Evolutionary conservation across 2,113 vertebrate genomes (phyloP), one percentile per base, ranked within the genome.

Genomic region (Dendrocopos noguchii): DNA sequence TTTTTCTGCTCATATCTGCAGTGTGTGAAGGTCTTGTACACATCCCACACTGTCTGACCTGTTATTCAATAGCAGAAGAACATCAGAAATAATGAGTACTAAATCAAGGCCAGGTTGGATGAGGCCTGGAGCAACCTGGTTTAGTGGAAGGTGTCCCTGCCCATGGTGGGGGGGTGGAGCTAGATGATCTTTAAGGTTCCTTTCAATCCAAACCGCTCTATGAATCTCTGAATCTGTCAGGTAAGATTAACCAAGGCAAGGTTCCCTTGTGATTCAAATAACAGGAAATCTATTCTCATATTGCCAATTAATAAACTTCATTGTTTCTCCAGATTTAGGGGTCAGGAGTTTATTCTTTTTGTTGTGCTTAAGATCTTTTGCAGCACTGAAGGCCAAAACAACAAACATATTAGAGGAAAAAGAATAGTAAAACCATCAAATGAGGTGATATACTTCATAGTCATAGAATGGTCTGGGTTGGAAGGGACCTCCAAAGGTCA

Each of bases 341-440:
- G 96, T 9, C 90, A 95, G 77, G 91, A 68, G 31, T 98, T 98
- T 87, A 97, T 97, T 56, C 97, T 97, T 91, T 90, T 88, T 28
- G 68, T 96, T 25, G 91, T 97, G 21, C 97, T 98, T 86, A 98
- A 98, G 94, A 97, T 97, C 86, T 98, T 97, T 84, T 88, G 90
- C 46, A 93, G 85, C 33, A 73, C 87, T 6, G 81, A 85, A 68
- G 94, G 83, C 52, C 88, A 44, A 73, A 91, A 95, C 70, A 93
- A 70, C 87, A 97, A 96, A 46, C 96, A 97, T 87, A 84, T 98
- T 39, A 97, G 94, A 2, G 91, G 97, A 12, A 97, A 96, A 96
- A 96, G 77, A 56, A 28, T 93, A 60, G 24, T 93, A 94, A 95
- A 61, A 36, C 76, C 95, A 20, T 93, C 95, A 64, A 97, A 66